phyloP scores from a whole-genome alignment of 2,888 invertebrate species.

The Cordylochernes scorpioides region DNA sequence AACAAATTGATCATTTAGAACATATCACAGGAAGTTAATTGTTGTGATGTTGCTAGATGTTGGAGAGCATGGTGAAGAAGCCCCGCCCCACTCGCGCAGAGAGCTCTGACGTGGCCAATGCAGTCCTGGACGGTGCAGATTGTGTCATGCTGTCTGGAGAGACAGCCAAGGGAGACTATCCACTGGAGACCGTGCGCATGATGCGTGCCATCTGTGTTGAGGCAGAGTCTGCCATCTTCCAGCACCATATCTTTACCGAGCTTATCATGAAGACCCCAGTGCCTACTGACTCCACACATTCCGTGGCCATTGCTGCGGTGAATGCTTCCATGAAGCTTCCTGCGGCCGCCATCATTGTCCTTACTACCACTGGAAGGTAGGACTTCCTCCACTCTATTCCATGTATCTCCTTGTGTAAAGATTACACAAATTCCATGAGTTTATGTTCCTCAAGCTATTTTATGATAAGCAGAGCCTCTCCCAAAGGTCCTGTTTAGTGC shows the following conservation, averaged over 20 bases:
- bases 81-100: constrained; percentile 88
- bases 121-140: constrained; percentile 85
- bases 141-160: constrained; percentile 99
- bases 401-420: too few relatives aligned
- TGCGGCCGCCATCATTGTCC: constrained; percentile 64
- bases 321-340: constrained; percentile 68
- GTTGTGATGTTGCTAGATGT: too few relatives aligned
- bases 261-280: constrained; percentile 13
- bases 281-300: constrained; percentile 53
- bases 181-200: constrained; percentile 13
- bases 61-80: constrained; percentile 96
- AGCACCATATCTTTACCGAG: constrained; percentile 12
- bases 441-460: too few relatives aligned
- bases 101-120: constrained; percentile 89
- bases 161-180: constrained; percentile 68
- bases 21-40: too few relatives aligned
- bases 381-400: too few relatives aligned
- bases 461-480: too few relatives aligned
- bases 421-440: too few relatives aligned
- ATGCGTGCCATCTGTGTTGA: constrained; percentile 87
- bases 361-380: constrained; percentile 37
- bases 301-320: constrained; percentile 75
- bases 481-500: too few relatives aligned
- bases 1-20: neutral
- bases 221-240: constrained; percentile 54